Base-by-base conservation (phyloP, 2,797 vertebrate species). In the Perdix hodgsoniae region DNA sequence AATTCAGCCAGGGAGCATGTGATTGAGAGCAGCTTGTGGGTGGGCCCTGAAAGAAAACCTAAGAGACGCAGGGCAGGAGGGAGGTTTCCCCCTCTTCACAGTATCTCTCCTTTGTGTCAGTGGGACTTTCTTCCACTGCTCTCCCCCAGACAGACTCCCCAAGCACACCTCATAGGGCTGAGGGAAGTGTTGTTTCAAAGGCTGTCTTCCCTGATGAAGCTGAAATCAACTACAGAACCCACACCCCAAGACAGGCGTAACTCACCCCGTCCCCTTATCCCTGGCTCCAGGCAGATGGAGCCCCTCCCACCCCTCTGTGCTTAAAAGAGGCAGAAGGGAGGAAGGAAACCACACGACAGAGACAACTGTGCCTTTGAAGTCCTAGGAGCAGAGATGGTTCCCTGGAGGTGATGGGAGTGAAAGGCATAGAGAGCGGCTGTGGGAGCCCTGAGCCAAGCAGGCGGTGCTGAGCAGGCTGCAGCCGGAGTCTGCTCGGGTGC, bases 381-480 rank as follows among this genome's bases (percentile, higher is more conserved):
- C 88, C 74, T 88, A 5, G 1, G 76, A 92, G 52, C 56, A 84
- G 76, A 81, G 79, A 56, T 42, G 50, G 71, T 89, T 83, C 91
- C 88, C 67, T 64, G 81, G 19, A 73, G 69, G 75, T 83, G 80
- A 81, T 27, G 42, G 91, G 91, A 92, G 76, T 86, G 90, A 92
- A 88, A 94, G 95, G 93, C 83, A 95, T 92, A 77, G 80, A 87
- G 85, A 93, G 88, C 0, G 64, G 84, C 90, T 94, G 93, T 59
- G 66, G 65, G 75, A 90, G 79, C 88, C 84, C 70, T 60, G 92
- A 88, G 90, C 74, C 91, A 95, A 86, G 79, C 87, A 95, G 93
- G 77, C 2, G 37, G 91, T 80, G 94, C 90, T 94, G 86, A 94
- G 91, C 84, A 78, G 90, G 71, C 83, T 87, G 74, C 88, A 82